A percentile compares a stretch with the other conserved stretches of the same genome.
Evolutionary conservation across 2,888 invertebrate genomes (phyloP).

Genomic region (Theretra japonica): DNA sequence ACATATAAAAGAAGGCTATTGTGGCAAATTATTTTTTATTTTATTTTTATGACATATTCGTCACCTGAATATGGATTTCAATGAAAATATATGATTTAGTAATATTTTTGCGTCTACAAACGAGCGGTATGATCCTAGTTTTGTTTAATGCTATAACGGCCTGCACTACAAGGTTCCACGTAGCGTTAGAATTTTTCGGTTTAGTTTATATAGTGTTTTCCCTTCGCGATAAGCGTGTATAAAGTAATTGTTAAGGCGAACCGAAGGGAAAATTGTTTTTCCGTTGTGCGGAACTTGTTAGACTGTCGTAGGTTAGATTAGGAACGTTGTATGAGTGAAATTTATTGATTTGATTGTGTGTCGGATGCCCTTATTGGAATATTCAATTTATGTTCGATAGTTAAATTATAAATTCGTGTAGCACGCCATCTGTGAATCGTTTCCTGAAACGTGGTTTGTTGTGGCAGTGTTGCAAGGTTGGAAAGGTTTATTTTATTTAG

Average conservation of each 20-base stretch:
- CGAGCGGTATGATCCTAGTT: constrained; percentile 24
- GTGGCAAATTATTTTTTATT: neutral
- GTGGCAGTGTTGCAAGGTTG: constrained; percentile 6
- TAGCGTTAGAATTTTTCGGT: constrained; percentile 69
- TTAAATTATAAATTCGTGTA: constrained; percentile 23
- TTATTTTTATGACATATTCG: neutral
- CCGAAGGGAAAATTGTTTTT: constrained; percentile 76
- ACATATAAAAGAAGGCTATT: neutral
- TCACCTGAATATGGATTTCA: neutral
- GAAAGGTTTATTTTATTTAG: constrained; percentile 34
- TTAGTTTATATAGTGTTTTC: constrained; percentile 67
- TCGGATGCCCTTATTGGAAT: constrained; percentile 54
- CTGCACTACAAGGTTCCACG: constrained; percentile 78
- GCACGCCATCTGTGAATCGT: constrained; percentile 22
- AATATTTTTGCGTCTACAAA: neutral
- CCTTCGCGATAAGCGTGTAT: constrained; percentile 70
- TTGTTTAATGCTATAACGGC: constrained; percentile 53
- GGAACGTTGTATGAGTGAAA: constrained; percentile 75
- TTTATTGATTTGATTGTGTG: constrained; percentile 62
- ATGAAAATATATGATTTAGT: neutral
- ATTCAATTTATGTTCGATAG: constrained; percentile 24
- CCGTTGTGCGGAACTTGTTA: constrained; percentile 83
- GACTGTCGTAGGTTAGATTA: constrained; percentile 82
- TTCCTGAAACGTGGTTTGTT: constrained; percentile 13
- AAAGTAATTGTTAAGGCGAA: constrained; percentile 70